phyloP scores from a whole-genome alignment of 2,888 invertebrate species.

The Petrolisthes cinctipes region DNA sequence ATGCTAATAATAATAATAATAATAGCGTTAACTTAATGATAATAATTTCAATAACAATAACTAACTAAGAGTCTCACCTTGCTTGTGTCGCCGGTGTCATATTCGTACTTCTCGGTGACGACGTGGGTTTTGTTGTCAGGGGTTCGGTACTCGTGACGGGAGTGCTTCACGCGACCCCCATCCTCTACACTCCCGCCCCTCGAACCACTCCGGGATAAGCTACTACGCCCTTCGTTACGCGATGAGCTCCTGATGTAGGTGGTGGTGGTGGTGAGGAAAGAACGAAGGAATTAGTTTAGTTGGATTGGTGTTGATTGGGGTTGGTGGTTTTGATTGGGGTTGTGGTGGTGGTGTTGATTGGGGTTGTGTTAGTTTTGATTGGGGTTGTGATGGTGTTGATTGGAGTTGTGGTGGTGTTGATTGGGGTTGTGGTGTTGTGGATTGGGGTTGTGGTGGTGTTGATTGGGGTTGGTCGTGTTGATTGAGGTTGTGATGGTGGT shows the following conservation, averaged over 20 bases:
- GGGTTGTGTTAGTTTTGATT: neutral
- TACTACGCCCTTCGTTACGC: constrained; percentile 45
- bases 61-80: constrained; percentile 41
- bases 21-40: no score
- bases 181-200: constrained; percentile 43
- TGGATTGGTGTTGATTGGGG: no score
- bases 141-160: constrained; percentile 61
- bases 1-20: no score
- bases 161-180: constrained; percentile 54
- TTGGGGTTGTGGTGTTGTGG: neutral
- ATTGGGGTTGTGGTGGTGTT: neutral
- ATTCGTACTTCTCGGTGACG: constrained; percentile 65
- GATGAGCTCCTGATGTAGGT: constrained; percentile 49
- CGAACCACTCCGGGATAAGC: constrained; percentile 41
- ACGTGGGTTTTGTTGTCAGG: constrained; percentile 64
- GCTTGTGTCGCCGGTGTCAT: constrained; percentile 63
- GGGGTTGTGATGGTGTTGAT: neutral
- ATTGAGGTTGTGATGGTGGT: neutral
- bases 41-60: no score
- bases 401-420: neutral
- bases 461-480: no score
- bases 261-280: no score
- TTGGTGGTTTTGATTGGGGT: neutral
- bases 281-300: no score
- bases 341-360: neutral